Evolutionary conservation across 2,888 invertebrate genomes (phyloP).

Genomic region (Eledona agricola): DNA sequence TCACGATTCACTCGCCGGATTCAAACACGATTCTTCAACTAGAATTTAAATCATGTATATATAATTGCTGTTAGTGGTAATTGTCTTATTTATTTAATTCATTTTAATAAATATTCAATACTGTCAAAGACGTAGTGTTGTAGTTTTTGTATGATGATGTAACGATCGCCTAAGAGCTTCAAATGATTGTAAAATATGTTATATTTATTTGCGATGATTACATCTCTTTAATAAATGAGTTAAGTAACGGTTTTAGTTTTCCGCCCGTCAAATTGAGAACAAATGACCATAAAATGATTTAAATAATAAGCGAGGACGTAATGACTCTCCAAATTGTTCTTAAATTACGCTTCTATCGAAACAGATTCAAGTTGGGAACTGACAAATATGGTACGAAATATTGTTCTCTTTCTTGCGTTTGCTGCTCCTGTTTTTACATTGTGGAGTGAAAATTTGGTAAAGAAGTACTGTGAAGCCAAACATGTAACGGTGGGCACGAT

Average conservation of each 20-base stretch:
- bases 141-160: constrained; percentile 40
- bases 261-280: too few relatives aligned
- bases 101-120: constrained; percentile 25
- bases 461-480: constrained; percentile 10
- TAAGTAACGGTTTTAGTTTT: constrained; percentile 18
- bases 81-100: constrained; percentile 29
- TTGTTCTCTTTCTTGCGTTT: constrained; percentile 1
- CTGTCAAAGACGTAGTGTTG: constrained; percentile 32
- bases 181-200: constrained; percentile 38
- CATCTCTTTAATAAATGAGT: constrained; percentile 30
- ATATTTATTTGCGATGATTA: constrained; percentile 35
- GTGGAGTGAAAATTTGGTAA: not conserved
- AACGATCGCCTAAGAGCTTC: constrained; percentile 39
- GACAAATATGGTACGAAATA: not conserved
- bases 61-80: constrained; percentile 21
- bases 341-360: constrained; percentile 12
- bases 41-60: constrained; percentile 18
- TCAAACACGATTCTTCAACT: constrained; percentile 17
- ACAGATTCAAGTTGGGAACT: constrained; percentile 1
- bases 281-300: too few relatives aligned
- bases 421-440: not conserved
- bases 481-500: constrained; percentile 9
- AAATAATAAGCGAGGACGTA: too few relatives aligned
- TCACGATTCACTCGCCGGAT: constrained; percentile 13
- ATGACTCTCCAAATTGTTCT: constrained; percentile 8